Conservation (phyloP, 2,888 invertebrate species). For the Ormyrus pomaceus region DNA sequence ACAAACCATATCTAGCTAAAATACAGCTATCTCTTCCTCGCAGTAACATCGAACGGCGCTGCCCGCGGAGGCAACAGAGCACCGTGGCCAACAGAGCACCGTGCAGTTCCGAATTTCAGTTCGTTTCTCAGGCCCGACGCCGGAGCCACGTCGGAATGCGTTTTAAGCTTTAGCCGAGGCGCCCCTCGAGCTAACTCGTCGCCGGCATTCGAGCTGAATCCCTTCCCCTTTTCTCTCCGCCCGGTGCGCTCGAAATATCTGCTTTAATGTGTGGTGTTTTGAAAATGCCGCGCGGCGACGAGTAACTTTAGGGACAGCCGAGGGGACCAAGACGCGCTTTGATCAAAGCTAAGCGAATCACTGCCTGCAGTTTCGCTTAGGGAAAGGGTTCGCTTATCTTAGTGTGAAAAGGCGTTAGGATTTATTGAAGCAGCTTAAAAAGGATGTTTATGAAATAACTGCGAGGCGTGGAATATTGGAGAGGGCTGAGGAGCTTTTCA, state of each 20-base stretch:
- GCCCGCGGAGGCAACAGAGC: too few species aligned
- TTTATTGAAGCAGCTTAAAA: not conserved
- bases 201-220: not conserved
- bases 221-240: not conserved
- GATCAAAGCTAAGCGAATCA: slow-evolving; percentile 51
- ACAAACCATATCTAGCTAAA: not conserved
- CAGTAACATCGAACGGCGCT: slow-evolving; percentile 18
- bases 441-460: not conserved
- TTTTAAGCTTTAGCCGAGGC: slow-evolving; percentile 39
- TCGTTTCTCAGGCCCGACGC: not conserved
- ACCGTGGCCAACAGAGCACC: not conserved
- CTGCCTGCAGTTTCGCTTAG: slow-evolving; percentile 29
- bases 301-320: not conserved
- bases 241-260: slow-evolving; percentile 54
- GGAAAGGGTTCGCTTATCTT: slow-evolving; percentile 23
- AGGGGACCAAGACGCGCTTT: slow-evolving; percentile 34
- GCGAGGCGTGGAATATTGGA: not conserved
- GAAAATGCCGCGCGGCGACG: slow-evolving; percentile 27
- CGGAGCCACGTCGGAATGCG: slow-evolving; percentile 39
- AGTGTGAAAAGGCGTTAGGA: not conserved
- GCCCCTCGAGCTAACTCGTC: not conserved
- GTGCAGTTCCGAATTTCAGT: not conserved
- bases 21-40: slow-evolving; percentile 40
- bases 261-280: slow-evolving; percentile 54
- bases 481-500: not conserved